Conservation (phyloP, 2,797 vertebrate genomes). For the Eulemur coronatus region DNA sequence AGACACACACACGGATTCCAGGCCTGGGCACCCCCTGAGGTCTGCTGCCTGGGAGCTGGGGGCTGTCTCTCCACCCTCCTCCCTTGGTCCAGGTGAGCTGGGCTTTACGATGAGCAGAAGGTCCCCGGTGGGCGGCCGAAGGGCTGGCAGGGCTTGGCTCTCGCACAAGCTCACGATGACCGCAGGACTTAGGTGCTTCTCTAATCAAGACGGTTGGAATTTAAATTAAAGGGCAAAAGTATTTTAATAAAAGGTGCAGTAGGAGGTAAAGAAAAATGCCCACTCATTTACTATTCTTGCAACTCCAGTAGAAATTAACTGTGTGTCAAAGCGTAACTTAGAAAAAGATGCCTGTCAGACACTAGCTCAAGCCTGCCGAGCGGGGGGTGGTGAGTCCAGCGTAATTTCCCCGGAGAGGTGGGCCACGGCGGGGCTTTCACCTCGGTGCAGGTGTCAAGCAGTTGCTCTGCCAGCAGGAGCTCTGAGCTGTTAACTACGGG, state of each 20-base stretch:
- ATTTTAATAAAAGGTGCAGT: background rate
- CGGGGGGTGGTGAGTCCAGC: background rate
- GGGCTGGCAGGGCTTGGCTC: background rate
- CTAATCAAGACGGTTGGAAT: background rate
- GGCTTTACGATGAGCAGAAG: background rate
- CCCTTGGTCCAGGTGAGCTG: background rate
- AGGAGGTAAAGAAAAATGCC: background rate
- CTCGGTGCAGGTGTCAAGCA: background rate
- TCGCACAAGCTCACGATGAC: fast-evolving
- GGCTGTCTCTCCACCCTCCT: fast-evolving
- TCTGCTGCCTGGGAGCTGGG: too few relatives aligned
- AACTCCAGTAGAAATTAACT: fast-evolving
- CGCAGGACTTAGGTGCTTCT: fast-evolving
- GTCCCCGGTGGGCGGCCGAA: fast-evolving
- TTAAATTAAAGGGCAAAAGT: background rate
- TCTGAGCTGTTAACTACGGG: slow-evolving; percentile 69
- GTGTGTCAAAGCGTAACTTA: fast-evolving
- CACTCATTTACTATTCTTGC: background rate
- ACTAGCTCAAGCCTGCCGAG: background rate
- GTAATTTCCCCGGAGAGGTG: background rate
- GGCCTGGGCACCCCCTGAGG: background rate
- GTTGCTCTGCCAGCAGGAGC: background rate
- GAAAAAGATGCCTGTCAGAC: background rate
- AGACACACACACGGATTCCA: fast-evolving
- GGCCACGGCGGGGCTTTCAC: slow-evolving; percentile 17